A percentile compares a stretch with the other conserved stretches of the same genome.
Conservation (phyloP, 2,888 invertebrate genomes). For the Eristalis tenax region DNA sequence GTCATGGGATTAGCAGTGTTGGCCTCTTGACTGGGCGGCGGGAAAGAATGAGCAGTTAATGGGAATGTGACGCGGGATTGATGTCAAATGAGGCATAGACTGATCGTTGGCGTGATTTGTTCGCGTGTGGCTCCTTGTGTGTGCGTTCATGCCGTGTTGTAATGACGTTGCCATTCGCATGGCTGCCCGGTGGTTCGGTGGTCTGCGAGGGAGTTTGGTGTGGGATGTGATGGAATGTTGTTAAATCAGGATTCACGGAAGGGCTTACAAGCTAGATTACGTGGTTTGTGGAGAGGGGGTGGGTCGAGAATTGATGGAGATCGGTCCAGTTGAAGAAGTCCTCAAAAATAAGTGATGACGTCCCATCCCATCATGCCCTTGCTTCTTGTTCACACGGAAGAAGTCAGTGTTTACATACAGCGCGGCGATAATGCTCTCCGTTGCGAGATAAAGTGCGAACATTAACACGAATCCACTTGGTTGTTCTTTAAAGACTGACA, state of each 20-base stretch:
- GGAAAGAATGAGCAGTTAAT: background rate
- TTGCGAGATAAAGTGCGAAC: background rate
- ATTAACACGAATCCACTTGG: background rate
- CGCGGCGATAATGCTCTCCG: background rate
- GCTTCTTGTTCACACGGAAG: too few species aligned
- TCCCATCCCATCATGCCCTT: background rate
- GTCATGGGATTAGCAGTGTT: background rate
- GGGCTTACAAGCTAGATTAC: background rate
- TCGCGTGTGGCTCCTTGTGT: too few species aligned
- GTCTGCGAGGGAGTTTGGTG: background rate
- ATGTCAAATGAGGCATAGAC: slow-evolving; percentile 13
- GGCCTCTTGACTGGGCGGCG: background rate
- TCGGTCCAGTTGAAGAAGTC: too few species aligned
- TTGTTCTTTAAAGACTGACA: background rate
- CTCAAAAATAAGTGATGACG: too few species aligned
- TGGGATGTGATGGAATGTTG: background rate
- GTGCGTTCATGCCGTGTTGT: background rate
- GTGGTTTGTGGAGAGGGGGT: background rate
- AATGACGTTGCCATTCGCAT: background rate
- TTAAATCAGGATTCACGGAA: background rate
- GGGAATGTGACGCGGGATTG: slow-evolving; percentile 3
- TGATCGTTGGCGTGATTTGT: background rate
- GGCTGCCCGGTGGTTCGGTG: background rate
- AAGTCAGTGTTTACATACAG: background rate
- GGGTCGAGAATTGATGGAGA: background rate